These are phyloP conservation scores for Ichneumoninae sp. DNA, from an alignment of 2,888 invertebrate genomes.

Conservation along the genomic window DNA sequence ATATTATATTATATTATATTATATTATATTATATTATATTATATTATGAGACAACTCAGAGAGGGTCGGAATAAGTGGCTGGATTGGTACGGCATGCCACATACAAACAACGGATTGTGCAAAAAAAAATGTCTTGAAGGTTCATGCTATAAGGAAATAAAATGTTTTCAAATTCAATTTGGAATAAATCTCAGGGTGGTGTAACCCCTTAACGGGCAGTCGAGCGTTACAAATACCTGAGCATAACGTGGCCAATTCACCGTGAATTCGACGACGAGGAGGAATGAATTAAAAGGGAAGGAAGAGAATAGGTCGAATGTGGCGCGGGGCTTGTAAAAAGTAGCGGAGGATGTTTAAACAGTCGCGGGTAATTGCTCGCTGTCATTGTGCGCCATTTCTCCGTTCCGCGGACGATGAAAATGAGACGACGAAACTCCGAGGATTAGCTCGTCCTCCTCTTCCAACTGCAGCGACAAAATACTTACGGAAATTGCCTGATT, in stretches of 20 bases:
- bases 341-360: slow-evolving; percentile 72
- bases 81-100: too few species aligned
- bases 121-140: too few species aligned
- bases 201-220: too few species aligned
- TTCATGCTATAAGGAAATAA: too few species aligned
- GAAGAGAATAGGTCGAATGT: not conserved
- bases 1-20: too few species aligned
- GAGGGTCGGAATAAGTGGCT: too few species aligned
- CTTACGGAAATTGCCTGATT: slow-evolving; percentile 62
- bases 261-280: slow-evolving; percentile 16
- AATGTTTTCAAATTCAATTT: too few species aligned
- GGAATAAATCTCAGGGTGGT: too few species aligned
- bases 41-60: too few species aligned
- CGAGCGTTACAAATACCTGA: not conserved
- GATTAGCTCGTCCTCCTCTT: slow-evolving; percentile 51
- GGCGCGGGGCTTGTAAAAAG: slow-evolving; percentile 25
- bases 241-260: not conserved
- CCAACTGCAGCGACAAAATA: slow-evolving; percentile 49
- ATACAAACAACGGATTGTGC: too few species aligned
- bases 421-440: slow-evolving; percentile 49
- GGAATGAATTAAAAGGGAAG: slow-evolving; percentile 21
- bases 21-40: too few species aligned
- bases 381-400: slow-evolving; percentile 80
- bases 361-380: slow-evolving; percentile 77
- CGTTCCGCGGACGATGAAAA: slow-evolving; percentile 55